A percentile compares a stretch with the other conserved stretches of the same genome.
phyloP scores from a whole-genome alignment of 2,797 vertebrate species.

The Serranus cabrilla region DNA sequence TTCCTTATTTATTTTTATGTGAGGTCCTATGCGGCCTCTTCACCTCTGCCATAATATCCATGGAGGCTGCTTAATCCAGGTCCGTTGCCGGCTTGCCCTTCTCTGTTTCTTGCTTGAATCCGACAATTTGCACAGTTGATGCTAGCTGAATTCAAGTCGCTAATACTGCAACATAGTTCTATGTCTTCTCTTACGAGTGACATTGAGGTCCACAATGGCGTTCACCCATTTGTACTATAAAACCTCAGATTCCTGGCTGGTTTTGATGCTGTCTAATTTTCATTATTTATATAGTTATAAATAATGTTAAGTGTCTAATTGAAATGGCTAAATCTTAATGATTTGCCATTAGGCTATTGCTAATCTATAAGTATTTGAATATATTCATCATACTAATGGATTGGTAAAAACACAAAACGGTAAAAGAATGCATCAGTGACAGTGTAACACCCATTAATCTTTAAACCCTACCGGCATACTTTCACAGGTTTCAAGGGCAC shows the following conservation, averaged over 20 bases:
- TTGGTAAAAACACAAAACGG: background rate
- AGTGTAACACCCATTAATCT: background rate
- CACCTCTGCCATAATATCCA: no score
- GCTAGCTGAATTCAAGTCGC: no score
- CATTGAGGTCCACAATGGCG: no score
- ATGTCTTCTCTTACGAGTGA: no score
- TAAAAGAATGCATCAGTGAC: background rate
- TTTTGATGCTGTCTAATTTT: background rate
- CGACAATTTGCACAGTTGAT: no score
- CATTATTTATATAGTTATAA: background rate
- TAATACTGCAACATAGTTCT: no score
- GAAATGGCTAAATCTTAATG: background rate
- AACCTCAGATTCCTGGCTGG: background rate
- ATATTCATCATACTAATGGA: no score
- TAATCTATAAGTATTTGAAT: background rate
- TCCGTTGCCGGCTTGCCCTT: no score
- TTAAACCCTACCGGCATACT: background rate
- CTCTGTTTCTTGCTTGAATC: no score
- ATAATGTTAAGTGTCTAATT: background rate
- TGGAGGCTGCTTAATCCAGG: no score
- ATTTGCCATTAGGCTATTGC: background rate
- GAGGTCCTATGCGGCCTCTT: no score
- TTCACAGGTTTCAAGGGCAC: background rate
- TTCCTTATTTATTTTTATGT: no score
- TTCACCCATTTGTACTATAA: background rate